phyloP scores from a whole-genome alignment of 2,888 invertebrate species.

The Synergus itoensis region DNA sequence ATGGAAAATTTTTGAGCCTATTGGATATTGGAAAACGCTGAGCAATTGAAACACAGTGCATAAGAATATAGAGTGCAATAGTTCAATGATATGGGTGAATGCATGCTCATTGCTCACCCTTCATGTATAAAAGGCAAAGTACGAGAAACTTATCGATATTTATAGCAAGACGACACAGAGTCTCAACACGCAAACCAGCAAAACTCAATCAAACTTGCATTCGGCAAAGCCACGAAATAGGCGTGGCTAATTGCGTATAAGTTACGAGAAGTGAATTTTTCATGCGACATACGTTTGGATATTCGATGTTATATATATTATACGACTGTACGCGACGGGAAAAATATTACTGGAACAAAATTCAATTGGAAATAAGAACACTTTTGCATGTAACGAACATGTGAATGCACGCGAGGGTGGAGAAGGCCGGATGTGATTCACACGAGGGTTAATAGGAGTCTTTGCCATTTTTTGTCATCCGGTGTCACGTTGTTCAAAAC shows the following conservation, averaged over 20 bases:
- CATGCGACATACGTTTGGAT: slow-evolving; percentile 47
- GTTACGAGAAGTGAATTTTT: slow-evolving; percentile 65
- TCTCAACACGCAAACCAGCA: slow-evolving; percentile 40
- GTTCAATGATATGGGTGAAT: slow-evolving; percentile 31
- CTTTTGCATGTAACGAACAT: background rate
- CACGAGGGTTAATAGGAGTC: slow-evolving; percentile 10
- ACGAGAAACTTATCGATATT: slow-evolving; percentile 31
- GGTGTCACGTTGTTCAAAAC: background rate
- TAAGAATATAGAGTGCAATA: slow-evolving; percentile 1
- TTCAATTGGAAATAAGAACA: background rate
- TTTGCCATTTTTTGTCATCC: slow-evolving; percentile 20
- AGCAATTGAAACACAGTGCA: background rate
- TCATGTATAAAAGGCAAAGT: slow-evolving; percentile 25
- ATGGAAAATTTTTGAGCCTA: too few relatives aligned
- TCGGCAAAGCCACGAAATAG: slow-evolving; percentile 46
- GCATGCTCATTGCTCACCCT: slow-evolving; percentile 31
- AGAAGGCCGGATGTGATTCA: slow-evolving; percentile 32
- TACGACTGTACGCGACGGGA: too few relatives aligned
- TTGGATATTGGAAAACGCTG: background rate
- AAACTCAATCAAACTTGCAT: slow-evolving; percentile 58
- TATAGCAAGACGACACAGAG: slow-evolving; percentile 22
- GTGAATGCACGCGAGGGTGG: background rate
- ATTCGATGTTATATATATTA: too few relatives aligned
- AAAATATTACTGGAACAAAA: too few relatives aligned
- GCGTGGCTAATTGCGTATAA: slow-evolving; percentile 52